These are phyloP conservation scores for Platichthys flesus DNA, from an alignment of 2,113 vertebrate species.

Conservation along the genomic window DNA sequence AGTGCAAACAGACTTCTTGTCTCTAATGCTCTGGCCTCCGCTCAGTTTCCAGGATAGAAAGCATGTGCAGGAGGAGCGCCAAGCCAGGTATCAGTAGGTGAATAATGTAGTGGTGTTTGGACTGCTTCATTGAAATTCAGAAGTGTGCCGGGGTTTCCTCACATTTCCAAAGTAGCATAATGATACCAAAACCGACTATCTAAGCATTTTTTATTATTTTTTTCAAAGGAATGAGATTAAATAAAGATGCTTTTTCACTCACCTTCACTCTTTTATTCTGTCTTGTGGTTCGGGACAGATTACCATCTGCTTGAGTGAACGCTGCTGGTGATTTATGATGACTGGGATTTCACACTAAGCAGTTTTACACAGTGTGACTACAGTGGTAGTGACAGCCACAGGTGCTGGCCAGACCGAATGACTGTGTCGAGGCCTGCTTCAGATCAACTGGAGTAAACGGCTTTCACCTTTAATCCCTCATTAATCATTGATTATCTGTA, in stretches of 20 bases:
- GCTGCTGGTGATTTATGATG: constrained; percentile 50
- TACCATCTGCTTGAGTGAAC: constrained; percentile 34
- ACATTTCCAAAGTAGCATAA: not conserved
- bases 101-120: constrained; percentile 13
- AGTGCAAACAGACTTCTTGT: constrained; percentile 56
- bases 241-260: not conserved
- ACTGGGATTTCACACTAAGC: constrained; percentile 61
- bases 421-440: constrained; percentile 20
- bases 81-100: constrained; percentile 54
- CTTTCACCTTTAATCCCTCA: constrained; percentile 16
- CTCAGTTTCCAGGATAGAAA: constrained; percentile 33
- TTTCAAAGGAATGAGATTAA: not conserved
- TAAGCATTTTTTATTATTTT: not conserved
- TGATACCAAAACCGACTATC: too few relatives aligned
- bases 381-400: constrained; percentile 61
- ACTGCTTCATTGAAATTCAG: too few relatives aligned
- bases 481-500: constrained; percentile 16
- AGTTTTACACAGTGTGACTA: constrained; percentile 53
- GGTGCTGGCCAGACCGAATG: constrained; percentile 47
- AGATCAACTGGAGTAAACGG: constrained; percentile 6
- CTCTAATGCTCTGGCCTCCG: constrained; percentile 44
- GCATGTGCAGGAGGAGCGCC: constrained; percentile 27
- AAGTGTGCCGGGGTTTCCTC: not conserved
- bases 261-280: not conserved
- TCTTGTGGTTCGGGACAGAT: constrained; percentile 28